Conservation (phyloP, 2,888 invertebrate genomes). For the Tetheella fluctuosa region DNA sequence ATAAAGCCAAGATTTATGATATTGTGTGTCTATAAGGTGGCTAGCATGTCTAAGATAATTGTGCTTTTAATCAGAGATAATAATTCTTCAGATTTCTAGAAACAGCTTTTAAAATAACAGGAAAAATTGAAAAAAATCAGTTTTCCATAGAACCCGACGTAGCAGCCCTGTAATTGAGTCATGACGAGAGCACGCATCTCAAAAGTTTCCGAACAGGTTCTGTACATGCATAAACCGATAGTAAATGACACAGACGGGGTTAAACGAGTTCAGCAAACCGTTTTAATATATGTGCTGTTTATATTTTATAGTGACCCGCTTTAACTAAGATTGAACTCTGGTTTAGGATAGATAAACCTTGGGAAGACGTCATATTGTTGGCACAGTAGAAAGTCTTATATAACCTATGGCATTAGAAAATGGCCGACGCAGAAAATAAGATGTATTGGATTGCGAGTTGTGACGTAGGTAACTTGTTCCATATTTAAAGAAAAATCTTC, state of each 20-base stretch:
- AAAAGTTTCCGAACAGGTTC: slow-evolving; percentile 33
- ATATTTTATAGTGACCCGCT: slow-evolving; percentile 2
- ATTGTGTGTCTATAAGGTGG: no score
- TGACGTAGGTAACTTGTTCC: no score
- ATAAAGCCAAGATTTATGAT: no score
- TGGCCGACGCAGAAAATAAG: no score
- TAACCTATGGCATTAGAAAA: background rate
- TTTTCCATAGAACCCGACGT: background rate
- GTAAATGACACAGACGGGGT: slow-evolving; percentile 19
- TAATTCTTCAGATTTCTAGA: no score
- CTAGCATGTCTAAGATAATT: no score
- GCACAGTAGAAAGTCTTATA: background rate
- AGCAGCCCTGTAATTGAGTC: slow-evolving; percentile 4
- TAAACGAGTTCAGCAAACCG: slow-evolving; percentile 25
- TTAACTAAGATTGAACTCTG: background rate
- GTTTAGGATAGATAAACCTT: background rate
- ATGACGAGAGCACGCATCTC: slow-evolving; percentile 26
- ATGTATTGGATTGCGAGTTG: no score
- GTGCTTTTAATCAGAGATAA: no score
- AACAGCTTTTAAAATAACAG: no score
- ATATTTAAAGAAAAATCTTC: no score
- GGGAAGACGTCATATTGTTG: background rate
- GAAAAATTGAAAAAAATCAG: no score
- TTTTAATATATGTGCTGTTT: slow-evolving; percentile 18
- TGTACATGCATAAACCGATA: slow-evolving; percentile 14